Base-by-base conservation (phyloP, 2,113 vertebrate genomes). In the Suricata suricatta region DNA sequence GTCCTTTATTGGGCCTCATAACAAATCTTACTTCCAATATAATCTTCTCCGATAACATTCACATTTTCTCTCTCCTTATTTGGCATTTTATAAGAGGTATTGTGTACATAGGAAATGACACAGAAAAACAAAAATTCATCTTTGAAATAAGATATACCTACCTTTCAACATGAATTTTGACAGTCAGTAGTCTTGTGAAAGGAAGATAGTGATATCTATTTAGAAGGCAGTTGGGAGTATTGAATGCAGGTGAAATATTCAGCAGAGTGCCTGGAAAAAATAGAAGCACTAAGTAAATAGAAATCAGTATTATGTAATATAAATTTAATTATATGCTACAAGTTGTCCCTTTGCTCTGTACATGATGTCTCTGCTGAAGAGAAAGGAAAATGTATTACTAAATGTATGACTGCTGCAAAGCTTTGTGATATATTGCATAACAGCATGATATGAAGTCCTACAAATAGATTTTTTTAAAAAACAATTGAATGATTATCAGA, bases 351-450 rank as follows among this genome's bases (percentile, higher is more conserved):
- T 93, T 71, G 64, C 35, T 85, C 35, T 80, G 15, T 31, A 23
- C 38, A 66, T 13, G 11, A 60, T 93, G n/a, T 81, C 31, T 96
- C 79, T 97, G 87, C 25, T 93, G 29, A 80, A 79, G 27, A 71
- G 50, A 90, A 93, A 83, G 71, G 8, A 83, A 29, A 64, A 71
- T 47, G 41, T 66, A 21, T 93, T 35, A 69, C 0, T 86, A 76
- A 76, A 6, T 68, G 3, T 35, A 23, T 83, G n/a, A 66, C 38
- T 76, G n/a, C 29, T 52, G 83, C 19, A 71, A 54, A 83, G 5
- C 52, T 90, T 44, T 29, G 44, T 88, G 57, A 72, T 64, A 63
- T 92, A 82, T 74, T 13, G 68, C 64, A 35, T 27, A 54, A 80
- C 47, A 85, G 1, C 63, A 64, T 64, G n/a, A 64, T 50, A 84